Evolutionary conservation across 1,140 invertebrate genomes (phyloP), one percentile per base, ranked within the genome.

Genomic region (Mamestra configurata): DNA sequence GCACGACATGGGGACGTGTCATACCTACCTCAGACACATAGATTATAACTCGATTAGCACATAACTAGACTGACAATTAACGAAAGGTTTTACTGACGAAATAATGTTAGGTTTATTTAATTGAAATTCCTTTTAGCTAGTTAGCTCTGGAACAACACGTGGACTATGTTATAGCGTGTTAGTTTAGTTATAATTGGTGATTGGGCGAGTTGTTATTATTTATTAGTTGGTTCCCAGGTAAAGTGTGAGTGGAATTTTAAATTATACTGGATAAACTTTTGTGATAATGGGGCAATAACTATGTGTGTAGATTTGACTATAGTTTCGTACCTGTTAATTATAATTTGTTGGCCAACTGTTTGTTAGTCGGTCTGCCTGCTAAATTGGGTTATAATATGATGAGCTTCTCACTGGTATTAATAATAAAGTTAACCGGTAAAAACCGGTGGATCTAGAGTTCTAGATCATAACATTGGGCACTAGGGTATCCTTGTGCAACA

Each of bases 71-170:
- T 18, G 31, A 66, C 3, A 66, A 66, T 66, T 40, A 20, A 3
- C 35, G 11, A 66, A 66, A 66, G 61, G 61, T 20, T 66, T 10
- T 66, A 37, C 2, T 31, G 6, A 66, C 59, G 15, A 40, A 40
- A 66, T 66, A 66, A 10, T 43, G 10, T 40, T 5, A 66, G 61
- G 35, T 20, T 66, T 40, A 66, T 66, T 66, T 10, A 66, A 66
- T 66, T 66, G 11, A 40, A 40, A 66, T 66, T 20, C 40, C 18
- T 66, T 64, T 66, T 20, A 11, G 18, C n/a, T 66, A 20, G 61
- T 66, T 40, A 61, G 57, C n/a, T n/a, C n/a, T n/a, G 57, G 24
- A 24, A 51, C 46, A 51, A 27, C 57, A n/a, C n/a, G n/a, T n/a
- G n/a, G n/a, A n/a, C n/a, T n/a, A n/a, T n/a, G n/a, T n/a, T n/a